These are phyloP conservation scores for Coranthus polyacanthus DNA, from an alignment of 2,797 vertebrate genomes.

Conservation along the genomic window DNA sequence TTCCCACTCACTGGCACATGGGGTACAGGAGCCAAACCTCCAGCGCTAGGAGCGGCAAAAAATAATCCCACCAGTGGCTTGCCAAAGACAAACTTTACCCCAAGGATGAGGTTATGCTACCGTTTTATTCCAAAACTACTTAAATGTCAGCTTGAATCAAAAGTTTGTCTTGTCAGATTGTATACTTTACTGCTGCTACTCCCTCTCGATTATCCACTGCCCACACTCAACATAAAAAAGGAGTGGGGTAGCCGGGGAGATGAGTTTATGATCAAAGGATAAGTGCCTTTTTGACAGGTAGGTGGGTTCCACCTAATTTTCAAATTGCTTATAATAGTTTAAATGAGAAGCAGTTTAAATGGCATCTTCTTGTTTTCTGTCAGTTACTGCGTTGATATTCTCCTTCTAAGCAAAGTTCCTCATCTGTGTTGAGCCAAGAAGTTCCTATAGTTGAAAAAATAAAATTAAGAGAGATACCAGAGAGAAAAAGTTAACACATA, in stretches of 20 bases:
- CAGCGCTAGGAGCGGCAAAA: slow-evolving; percentile 80
- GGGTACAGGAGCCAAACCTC: slow-evolving; percentile 84
- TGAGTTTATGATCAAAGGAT: slow-evolving; percentile 64
- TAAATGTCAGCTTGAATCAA: slow-evolving; percentile 63
- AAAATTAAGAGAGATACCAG: slow-evolving; percentile 50
- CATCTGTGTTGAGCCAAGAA: slow-evolving; percentile 76
- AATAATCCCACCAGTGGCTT: slow-evolving; percentile 75
- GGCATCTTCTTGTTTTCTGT: slow-evolving; percentile 74
- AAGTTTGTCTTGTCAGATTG: slow-evolving; percentile 71
- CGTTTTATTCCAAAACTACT: slow-evolving; percentile 71
- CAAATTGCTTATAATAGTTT: slow-evolving; percentile 65
- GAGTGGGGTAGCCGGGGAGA: slow-evolving; percentile 68
- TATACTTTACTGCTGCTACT: slow-evolving; percentile 76
- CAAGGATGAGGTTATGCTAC: slow-evolving; percentile 66
- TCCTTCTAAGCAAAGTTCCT: slow-evolving; percentile 76
- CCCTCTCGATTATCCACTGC: slow-evolving; percentile 77
- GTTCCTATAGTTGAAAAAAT: slow-evolving; percentile 77
- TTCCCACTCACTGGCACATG: slow-evolving; percentile 89
- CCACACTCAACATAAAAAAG: slow-evolving; percentile 81
- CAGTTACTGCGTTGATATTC: slow-evolving; percentile 74
- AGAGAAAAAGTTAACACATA: neutral
- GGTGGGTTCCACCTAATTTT: slow-evolving; percentile 64
- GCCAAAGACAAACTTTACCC: slow-evolving; percentile 73
- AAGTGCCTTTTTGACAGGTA: slow-evolving; percentile 65
- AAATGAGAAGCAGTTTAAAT: slow-evolving; percentile 72